These are phyloP conservation scores for Sigmodon hispidus DNA, from an alignment of 2,113 vertebrate species.

Conservation along the genomic window DNA sequence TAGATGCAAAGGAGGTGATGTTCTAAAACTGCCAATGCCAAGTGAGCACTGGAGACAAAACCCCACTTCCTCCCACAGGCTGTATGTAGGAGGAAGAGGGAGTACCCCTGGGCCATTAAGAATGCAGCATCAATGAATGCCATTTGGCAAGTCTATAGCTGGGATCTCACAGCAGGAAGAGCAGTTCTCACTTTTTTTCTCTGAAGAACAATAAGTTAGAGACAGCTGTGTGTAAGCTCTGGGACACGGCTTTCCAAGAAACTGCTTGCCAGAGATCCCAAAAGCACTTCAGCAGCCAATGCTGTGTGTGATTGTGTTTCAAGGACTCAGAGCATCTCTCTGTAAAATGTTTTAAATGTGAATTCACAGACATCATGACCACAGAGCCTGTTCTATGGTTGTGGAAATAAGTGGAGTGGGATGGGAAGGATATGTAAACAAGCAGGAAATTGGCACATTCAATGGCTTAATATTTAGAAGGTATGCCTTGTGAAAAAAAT, in stretches of 20 bases:
- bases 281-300: neutral
- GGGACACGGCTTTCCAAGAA: neutral
- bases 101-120: neutral
- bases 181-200: neutral
- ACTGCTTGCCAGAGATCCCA: neutral
- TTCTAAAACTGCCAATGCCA: neutral
- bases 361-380: neutral
- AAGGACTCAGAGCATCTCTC: neutral
- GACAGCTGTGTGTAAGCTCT: neutral
- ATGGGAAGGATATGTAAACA: fast-evolving
- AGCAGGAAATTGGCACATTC: neutral
- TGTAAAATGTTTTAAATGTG: neutral
- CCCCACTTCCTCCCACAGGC: neutral
- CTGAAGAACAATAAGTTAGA: neutral
- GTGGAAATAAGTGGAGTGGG: neutral
- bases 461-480: neutral
- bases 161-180: fast-evolving
- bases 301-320: neutral
- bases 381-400: neutral
- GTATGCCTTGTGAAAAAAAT: neutral
- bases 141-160: neutral
- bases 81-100: neutral
- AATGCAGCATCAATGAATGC: neutral
- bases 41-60: slow-evolving; percentile 31
- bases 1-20: neutral